Evolutionary conservation across 2,113 vertebrate genomes (phyloP).

Genomic region (Ictalurus furcatus): DNA sequence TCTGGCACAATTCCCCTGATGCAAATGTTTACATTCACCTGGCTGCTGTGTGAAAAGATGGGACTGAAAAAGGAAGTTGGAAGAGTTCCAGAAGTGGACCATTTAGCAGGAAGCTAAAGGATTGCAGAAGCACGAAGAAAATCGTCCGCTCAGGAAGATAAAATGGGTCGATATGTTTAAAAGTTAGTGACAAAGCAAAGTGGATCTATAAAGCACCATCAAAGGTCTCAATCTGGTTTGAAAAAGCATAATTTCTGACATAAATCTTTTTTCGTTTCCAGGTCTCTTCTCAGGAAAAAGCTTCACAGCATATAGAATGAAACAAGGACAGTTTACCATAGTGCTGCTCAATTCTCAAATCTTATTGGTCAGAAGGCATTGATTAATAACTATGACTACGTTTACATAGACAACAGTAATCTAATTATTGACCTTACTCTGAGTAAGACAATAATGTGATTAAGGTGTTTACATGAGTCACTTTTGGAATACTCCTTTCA

Average conservation of each 20-base stretch:
- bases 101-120: not conserved
- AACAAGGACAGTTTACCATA: not conserved
- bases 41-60: not conserved
- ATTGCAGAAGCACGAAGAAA: not conserved
- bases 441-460: no score
- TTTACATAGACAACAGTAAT: no score
- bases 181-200: not conserved
- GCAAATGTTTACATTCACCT: conserved; percentile 37
- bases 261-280: not conserved
- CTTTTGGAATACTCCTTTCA: no score
- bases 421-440: no score
- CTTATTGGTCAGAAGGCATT: not conserved
- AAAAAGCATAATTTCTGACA: not conserved
- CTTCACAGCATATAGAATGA: not conserved
- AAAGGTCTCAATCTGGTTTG: not conserved
- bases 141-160: not conserved
- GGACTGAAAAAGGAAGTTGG: not conserved
- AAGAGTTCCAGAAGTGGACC: not conserved
- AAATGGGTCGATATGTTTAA: not conserved
- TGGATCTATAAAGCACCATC: conserved; percentile 17
- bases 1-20: conserved; percentile 20
- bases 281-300: not conserved
- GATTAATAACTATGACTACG: not conserved
- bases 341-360: not conserved
- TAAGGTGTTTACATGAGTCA: no score